Evolutionary conservation across 2,888 invertebrate genomes (phyloP).

Genomic region (Catocala fraxini): DNA sequence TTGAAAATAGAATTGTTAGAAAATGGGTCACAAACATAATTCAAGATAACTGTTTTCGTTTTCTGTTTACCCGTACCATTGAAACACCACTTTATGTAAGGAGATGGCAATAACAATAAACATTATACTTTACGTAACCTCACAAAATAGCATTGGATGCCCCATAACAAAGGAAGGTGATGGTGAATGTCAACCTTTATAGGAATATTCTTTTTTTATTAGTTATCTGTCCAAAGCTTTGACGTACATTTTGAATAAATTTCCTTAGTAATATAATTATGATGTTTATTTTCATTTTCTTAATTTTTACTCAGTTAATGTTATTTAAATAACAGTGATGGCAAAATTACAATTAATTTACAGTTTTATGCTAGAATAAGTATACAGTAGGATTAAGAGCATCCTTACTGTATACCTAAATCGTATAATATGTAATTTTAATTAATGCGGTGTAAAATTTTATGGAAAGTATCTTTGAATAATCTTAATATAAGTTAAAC

Average conservation of each 20-base stretch:
- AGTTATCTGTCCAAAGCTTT: neutral
- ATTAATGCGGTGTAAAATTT: no score
- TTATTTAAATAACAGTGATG: no score
- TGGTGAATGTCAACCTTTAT: constrained; percentile 6
- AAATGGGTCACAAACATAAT: constrained; percentile 4
- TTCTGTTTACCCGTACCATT: constrained; percentile 3
- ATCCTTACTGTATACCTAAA: no score
- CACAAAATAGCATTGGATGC: constrained; percentile 2
- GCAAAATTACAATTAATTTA: no score
- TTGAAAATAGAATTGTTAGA: neutral
- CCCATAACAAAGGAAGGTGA: constrained; percentile 3
- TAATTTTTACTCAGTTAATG: no score
- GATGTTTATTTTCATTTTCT: no score
- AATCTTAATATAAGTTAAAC: no score
- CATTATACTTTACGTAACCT: constrained; percentile 8
- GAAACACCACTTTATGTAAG: neutral
- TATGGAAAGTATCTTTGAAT: no score
- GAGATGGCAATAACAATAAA: constrained; percentile 13
- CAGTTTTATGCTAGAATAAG: no score
- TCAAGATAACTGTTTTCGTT: constrained; percentile 4
- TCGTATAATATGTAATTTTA: no score
- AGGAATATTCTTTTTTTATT: constrained; percentile 3
- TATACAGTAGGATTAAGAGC: no score
- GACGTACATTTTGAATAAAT: constrained; percentile 7
- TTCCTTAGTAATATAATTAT: neutral